Evolutionary conservation across 2,888 invertebrate species (phyloP), one percentile per base, ranked within the genome.

Genomic region (Hesperia comma): DNA sequence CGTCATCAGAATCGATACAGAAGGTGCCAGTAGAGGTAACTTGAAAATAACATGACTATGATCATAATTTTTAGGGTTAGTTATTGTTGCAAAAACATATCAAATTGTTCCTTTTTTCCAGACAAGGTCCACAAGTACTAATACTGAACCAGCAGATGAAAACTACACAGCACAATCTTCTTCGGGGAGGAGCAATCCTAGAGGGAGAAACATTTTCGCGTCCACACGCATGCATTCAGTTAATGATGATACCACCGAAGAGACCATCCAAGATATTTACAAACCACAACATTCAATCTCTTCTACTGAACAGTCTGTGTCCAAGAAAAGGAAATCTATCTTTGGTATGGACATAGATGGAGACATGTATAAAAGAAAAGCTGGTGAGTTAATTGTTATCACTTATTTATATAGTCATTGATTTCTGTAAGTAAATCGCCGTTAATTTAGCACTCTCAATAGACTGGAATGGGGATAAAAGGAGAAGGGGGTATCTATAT

Each of bases 261-360:
- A 67, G 19, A 74, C 61, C 69, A 80, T 83, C 17, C 75, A 73
- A 61, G 75, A 81, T 10, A 70, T 64, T 21, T 58, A 76, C 41
- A 79, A 77, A 64, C 49, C 77, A 2, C 79, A 81, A 33, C 80
- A 81, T 62, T 73, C 81, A 40, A 68, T 82, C 3, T 73, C 81
- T n/a, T 73, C 70, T 6, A 71, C 74, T 54, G 80, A 81, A 1
- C 74, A 77, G 14, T 79, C 84, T 49, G 70, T 83, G 33, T 71
- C 79, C 6, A 72, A 63, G 26, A 88, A 85, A 72, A 78, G 90
- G 61, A 87, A 86, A 70, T 84, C 86, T 7, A 73, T 90, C 60
- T 89, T 86, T 72, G 78, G 69, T 51, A 33, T 56, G 21, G 37
- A 37, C 21, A 5, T 14, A 2, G 63, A 60, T 15, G 60, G 33